These are phyloP conservation scores for Galbula dea DNA, from an alignment of 2,113 vertebrate genomes.

Conservation along the genomic window DNA sequence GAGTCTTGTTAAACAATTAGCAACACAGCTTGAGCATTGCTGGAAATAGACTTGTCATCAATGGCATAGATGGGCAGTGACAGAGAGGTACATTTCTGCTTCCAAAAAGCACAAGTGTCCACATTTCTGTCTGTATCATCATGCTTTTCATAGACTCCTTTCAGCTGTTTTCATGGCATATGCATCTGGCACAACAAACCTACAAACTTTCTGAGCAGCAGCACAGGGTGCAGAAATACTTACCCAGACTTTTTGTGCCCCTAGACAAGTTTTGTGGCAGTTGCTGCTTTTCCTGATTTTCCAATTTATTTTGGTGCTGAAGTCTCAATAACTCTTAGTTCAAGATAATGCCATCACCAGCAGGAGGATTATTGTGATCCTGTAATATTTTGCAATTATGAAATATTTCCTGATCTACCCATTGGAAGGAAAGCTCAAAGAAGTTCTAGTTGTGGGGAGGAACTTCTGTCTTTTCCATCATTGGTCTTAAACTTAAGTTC, in stretches of 20 bases:
- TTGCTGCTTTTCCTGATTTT: background rate
- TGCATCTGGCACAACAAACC: background rate
- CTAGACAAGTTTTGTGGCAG: rapidly evolving
- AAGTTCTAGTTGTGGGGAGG: no score
- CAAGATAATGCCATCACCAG: background rate
- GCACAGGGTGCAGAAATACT: background rate
- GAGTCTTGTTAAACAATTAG: rapidly evolving
- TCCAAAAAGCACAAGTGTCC: background rate
- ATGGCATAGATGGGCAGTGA: rapidly evolving
- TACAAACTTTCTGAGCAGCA: background rate
- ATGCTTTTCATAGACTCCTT: background rate
- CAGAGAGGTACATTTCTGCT: background rate
- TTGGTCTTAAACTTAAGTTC: background rate
- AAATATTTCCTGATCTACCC: background rate
- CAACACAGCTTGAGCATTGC: background rate
- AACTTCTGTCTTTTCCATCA: background rate
- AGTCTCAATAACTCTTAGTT: background rate
- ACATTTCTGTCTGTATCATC: rapidly evolving
- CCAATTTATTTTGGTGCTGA: background rate
- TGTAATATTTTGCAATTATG: background rate
- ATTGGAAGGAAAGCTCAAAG: background rate
- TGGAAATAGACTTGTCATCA: background rate
- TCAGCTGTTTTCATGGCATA: background rate
- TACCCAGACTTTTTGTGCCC: background rate
- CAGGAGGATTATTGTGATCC: rapidly evolving